These are phyloP conservation scores for Phyllotis vaccarum DNA, from an alignment of 2,797 vertebrate genomes.

Conservation along the genomic window DNA sequence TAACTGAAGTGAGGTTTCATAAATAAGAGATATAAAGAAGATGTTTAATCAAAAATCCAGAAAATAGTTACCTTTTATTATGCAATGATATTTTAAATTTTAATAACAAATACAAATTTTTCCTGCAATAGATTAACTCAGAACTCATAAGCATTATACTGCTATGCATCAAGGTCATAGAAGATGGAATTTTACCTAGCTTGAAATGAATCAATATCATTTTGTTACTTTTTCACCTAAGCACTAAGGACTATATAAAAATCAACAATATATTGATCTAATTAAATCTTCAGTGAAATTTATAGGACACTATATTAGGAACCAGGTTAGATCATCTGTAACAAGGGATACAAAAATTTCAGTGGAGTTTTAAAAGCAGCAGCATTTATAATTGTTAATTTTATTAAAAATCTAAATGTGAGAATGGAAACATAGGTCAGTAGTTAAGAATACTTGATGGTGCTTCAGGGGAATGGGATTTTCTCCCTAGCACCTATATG, in stretches of 20 bases:
- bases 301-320: constrained; percentile 80
- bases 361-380: constrained; percentile 77
- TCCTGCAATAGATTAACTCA: background rate
- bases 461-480: background rate
- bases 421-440: background rate
- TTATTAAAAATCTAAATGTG: background rate
- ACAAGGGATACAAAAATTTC: constrained; percentile 80
- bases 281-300: constrained; percentile 86
- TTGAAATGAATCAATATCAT: constrained; percentile 84
- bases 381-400: constrained; percentile 40
- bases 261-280: constrained; percentile 86
- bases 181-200: constrained; percentile 84
- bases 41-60: background rate
- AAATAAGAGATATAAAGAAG: background rate
- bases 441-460: background rate
- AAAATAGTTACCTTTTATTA: constrained; percentile 44
- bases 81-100: constrained; percentile 3
- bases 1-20: background rate
- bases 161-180: constrained; percentile 83
- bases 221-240: constrained; percentile 86
- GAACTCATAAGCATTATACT: constrained; percentile 19
- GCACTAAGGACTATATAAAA: constrained; percentile 81
- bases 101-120: constrained; percentile 49
- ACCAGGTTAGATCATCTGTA: constrained; percentile 65
- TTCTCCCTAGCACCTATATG: no score